phyloP scores from a whole-genome alignment of 2,888 invertebrate genomes.

The Byasa hedistus region DNA sequence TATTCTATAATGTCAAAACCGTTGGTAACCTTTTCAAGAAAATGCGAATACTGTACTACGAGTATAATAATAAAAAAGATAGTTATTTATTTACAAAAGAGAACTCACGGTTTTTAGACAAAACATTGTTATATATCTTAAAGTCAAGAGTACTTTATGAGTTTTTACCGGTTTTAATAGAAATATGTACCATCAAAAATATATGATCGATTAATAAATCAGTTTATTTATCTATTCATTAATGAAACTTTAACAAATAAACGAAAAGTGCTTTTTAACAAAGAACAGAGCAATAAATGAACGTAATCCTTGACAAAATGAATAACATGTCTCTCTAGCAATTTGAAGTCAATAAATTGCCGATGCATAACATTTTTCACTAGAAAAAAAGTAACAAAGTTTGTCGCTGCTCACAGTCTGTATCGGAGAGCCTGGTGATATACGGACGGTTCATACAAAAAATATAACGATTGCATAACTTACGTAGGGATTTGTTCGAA shows the following conservation, averaged over 20 bases:
- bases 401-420: conserved; percentile 18
- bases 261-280: neutral
- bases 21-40: neutral
- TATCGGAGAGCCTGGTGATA: conserved; percentile 14
- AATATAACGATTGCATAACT: conserved; percentile 14
- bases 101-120: no score
- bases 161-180: no score
- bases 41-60: neutral
- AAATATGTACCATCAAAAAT: no score
- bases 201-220: no score
- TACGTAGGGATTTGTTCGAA: conserved; percentile 7
- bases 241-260: neutral
- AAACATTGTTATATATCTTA: no score
- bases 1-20: neutral
- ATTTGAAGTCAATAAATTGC: conserved; percentile 21
- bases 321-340: neutral
- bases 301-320: neutral
- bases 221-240: no score
- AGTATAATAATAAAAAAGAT: neutral
- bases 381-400: conserved; percentile 20
- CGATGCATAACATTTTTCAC: conserved; percentile 19
- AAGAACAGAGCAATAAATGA: neutral
- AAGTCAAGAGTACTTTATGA: no score
- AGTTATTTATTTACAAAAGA: no score
- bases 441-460: conserved; percentile 4